Percentiles rank a stretch among this genome's conserved stretches.
These are phyloP conservation scores for Mnemiopsis leidyi DNA, from an alignment of 37 sponge, comb jelly and placozoan genomes.

Conservation along the genomic window DNA sequence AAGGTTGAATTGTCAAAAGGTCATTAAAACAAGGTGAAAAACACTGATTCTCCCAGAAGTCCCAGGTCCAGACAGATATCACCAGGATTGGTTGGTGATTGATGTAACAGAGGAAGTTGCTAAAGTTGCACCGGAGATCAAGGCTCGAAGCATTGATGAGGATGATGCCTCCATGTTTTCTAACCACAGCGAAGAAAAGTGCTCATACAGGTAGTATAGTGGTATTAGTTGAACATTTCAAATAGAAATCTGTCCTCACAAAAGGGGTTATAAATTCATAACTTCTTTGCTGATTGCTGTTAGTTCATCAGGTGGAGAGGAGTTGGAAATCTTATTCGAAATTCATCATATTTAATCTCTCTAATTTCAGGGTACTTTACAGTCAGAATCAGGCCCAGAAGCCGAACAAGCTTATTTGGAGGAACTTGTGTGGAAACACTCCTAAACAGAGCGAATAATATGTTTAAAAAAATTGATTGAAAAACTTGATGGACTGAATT, in stretches of 20 bases:
- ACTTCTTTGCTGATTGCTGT: no score
- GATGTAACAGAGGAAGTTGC: background rate
- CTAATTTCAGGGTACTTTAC: background rate
- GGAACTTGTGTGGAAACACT: conserved; percentile 53
- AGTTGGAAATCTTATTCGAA: no score
- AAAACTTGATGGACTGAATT: background rate
- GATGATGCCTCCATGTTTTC: conserved; percentile 9
- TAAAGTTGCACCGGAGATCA: background rate
- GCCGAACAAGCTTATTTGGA: background rate
- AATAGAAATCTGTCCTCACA: no score
- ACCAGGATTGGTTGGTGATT: conserved; percentile 39
- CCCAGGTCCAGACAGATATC: conserved; percentile 30
- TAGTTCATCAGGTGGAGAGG: no score
- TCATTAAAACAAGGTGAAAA: background rate
- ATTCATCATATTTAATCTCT: no score
- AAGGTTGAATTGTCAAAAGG: no score
- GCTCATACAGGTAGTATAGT: conserved; percentile 40
- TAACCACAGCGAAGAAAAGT: conserved; percentile 57
- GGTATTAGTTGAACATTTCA: no score
- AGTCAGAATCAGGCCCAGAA: background rate
- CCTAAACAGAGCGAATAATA: conserved; percentile 39
- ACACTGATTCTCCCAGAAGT: background rate
- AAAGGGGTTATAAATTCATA: no score
- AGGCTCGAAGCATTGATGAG: background rate
- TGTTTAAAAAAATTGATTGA: background rate